These are phyloP conservation scores for Megaceryle maxima DNA, from an alignment of 2,113 vertebrate genomes.

Conservation along the genomic window DNA sequence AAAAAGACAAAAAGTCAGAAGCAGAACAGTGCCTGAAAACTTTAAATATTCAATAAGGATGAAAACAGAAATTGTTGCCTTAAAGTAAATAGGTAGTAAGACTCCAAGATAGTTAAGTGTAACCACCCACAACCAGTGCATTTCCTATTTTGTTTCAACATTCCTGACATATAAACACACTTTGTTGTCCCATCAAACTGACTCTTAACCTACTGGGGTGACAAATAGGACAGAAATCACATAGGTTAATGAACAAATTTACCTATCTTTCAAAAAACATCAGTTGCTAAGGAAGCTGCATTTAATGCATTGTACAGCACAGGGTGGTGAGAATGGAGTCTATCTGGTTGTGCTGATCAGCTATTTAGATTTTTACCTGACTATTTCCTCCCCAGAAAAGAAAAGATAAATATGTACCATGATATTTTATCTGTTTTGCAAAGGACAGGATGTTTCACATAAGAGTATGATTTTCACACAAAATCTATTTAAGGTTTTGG, in stretches of 20 bases:
- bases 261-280: not conserved
- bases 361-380: not conserved
- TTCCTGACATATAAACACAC: not conserved
- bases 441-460: not conserved
- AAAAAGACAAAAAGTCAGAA: not conserved
- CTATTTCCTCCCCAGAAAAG: not conserved
- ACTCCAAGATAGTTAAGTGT: not conserved
- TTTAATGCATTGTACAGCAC: not conserved
- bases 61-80: not conserved
- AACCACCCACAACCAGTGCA: not conserved
- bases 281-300: not conserved
- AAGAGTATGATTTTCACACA: not conserved
- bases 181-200: not conserved
- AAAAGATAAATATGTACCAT: not conserved
- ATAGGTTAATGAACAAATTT: not conserved
- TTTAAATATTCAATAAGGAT: not conserved
- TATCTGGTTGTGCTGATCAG: not conserved
- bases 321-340: not conserved
- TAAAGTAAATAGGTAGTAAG: not conserved
- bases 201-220: not conserved
- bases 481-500: not conserved
- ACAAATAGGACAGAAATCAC: not conserved
- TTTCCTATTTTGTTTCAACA: not conserved
- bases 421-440: not conserved
- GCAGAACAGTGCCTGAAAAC: not conserved